Base-by-base conservation (phyloP, 1,140 invertebrate genomes). In the Ridgeia piscesae region DNA sequence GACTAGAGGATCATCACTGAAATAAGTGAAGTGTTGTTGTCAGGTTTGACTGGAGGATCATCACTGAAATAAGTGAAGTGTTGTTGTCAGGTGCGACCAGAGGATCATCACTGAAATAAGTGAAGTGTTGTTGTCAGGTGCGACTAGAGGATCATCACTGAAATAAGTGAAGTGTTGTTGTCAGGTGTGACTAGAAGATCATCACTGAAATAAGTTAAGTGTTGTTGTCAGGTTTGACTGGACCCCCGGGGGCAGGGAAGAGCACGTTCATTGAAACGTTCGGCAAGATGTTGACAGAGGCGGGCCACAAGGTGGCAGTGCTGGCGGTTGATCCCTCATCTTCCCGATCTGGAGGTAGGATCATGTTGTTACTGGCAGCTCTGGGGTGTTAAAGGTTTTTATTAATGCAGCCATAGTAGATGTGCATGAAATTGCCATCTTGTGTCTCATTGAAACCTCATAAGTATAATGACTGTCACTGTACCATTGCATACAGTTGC, bases 161-260 rank as follows among this genome's bases (percentile, higher is more conserved):
- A 90, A 90, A 42, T 90, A 34, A 42, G 17, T 90, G 33, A 27
- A 27, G 4, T 14, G 34, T 34, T n/a, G 17, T 92, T 50, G 6
- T 6, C 48, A 50, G 48, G 17, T 8, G 6, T 50, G n/a, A n/a
- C 17, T 50, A 8, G 48, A 50, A 50, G 48, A 50, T 6, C 48
- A 50, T 33, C 6, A 90, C 35, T 34, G 14, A 90, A 90, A 42
- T 90, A 34, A 42, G 17, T 90, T 8, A 27, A 27, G 4, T 14
- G 34, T 34, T n/a, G 17, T 92, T 92, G 95, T 34, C 92, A 97
- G 96, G 97, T 33, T 95, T 97, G 48, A 97, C 97, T 91, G 97
- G 97, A n/a, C 96, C 97, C 89, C 97, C 97, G 34, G 97, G 97
- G 42, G 97, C 97, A 91, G 97, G 97, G 35, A 97, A 97, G 95